Conservation (phyloP, 2,888 invertebrate species). For the Orgyia antiqua region DNA sequence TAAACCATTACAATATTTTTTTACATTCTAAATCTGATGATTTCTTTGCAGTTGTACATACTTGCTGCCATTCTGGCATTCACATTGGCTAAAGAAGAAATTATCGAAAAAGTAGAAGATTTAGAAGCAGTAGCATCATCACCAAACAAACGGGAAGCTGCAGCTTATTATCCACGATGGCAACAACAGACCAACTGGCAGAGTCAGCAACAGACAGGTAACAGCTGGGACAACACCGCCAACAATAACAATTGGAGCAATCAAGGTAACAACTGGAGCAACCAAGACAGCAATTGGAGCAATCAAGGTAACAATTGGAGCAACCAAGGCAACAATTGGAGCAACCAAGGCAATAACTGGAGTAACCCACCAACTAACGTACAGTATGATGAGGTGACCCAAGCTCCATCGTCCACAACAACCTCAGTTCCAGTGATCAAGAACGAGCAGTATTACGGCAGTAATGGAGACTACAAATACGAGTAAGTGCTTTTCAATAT, state of each 20-base stretch:
- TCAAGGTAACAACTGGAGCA: background rate
- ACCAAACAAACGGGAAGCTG: slow-evolving; percentile 27
- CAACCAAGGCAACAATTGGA: background rate
- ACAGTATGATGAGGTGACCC: slow-evolving; percentile 27
- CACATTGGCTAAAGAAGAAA: slow-evolving; percentile 38
- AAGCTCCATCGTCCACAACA: slow-evolving; percentile 31
- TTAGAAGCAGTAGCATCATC: slow-evolving; percentile 41
- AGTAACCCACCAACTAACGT: slow-evolving; percentile 8
- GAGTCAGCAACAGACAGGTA: background rate
- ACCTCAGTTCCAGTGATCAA: slow-evolving; percentile 60
- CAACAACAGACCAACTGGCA: slow-evolving; percentile 18
- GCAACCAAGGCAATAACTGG: slow-evolving; percentile 1
- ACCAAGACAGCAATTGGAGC: background rate
- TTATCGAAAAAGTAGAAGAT: slow-evolving; percentile 33
- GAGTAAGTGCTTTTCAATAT: slow-evolving; percentile 66
- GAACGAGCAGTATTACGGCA: slow-evolving; percentile 60
- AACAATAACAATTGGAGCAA: background rate
- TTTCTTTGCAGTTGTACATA: slow-evolving; percentile 44
- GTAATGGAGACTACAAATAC: slow-evolving; percentile 72
- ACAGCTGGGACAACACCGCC: no score
- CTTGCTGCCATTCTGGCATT: slow-evolving; percentile 51
- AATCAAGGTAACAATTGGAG: background rate
- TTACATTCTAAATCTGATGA: no score
- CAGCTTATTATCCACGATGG: slow-evolving; percentile 14
- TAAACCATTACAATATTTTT: no score